A percentile compares a stretch with the other conserved stretches of the same genome.
phyloP scores from a whole-genome alignment of 2,888 invertebrate genomes.

The Barypeithes pellucidus region DNA sequence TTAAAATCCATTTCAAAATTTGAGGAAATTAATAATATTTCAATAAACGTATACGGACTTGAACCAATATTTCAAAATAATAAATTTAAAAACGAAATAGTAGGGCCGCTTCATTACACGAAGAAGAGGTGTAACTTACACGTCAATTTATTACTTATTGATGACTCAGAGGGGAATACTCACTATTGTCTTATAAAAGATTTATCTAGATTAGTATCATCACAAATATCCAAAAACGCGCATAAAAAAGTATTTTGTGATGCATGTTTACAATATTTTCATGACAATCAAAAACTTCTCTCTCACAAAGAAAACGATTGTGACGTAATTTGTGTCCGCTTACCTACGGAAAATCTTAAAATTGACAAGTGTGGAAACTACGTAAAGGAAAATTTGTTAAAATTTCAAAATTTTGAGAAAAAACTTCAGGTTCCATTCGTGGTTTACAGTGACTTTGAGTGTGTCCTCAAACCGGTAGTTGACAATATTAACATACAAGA shows the following conservation, averaged over 20 bases:
- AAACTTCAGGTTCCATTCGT: not conserved
- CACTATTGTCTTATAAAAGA: not conserved
- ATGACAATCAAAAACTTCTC: not conserved
- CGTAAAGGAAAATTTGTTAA: not conserved
- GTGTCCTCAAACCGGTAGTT: not conserved
- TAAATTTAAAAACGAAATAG: not conserved
- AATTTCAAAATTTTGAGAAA: not conserved
- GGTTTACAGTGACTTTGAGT: not conserved
- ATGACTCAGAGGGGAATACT: not conserved
- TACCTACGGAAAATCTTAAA: not conserved
- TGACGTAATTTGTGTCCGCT: not conserved
- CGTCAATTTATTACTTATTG: too few relatives aligned
- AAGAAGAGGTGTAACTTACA: too few relatives aligned
- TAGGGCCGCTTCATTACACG: not conserved
- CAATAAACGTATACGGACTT: not conserved
- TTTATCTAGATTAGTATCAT: not conserved
- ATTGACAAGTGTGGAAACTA: not conserved
- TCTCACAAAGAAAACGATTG: not conserved
- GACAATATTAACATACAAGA: too few relatives aligned
- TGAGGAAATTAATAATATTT: not conserved
- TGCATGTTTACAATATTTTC: not conserved
- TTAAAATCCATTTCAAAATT: not conserved
- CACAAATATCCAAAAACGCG: not conserved
- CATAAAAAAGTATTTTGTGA: not conserved
- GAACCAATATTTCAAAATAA: not conserved